phyloP scores from a whole-genome alignment of 2,113 vertebrate genomes.

The Cyprinodon variegatus region DNA sequence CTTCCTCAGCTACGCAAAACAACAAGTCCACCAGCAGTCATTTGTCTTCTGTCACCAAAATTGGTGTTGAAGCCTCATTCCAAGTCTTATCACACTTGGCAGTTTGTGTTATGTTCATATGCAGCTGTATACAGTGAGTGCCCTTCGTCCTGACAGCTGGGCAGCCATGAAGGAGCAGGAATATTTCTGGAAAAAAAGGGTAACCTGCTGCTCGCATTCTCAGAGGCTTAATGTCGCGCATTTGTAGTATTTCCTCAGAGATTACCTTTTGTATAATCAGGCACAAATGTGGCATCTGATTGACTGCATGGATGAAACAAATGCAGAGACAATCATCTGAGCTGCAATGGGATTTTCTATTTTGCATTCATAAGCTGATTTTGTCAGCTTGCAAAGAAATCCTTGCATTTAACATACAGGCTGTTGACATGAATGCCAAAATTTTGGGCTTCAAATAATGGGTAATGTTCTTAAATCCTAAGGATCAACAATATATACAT shows the following conservation, averaged over 20 bases:
- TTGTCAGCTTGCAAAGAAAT: neutral
- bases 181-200: conserved; percentile 44
- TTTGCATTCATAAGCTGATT: neutral
- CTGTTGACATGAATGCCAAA: neutral
- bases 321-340: neutral
- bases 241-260: conserved; percentile 20
- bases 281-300: conserved; percentile 36
- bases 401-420: neutral
- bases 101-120: conserved; percentile 68
- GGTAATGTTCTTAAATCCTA: too few species aligned
- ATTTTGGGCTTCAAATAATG: neutral
- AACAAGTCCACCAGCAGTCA: conserved; percentile 58
- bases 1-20: conserved; percentile 61
- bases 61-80: conserved; percentile 62
- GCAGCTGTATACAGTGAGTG: conserved; percentile 56
- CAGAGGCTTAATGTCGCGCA: conserved; percentile 38
- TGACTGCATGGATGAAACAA: conserved; percentile 34
- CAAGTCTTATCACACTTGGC: conserved; percentile 67
- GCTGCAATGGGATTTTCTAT: neutral
- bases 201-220: conserved; percentile 35
- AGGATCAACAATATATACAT: too few species aligned
- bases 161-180: conserved; percentile 34
- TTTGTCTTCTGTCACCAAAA: conserved; percentile 72
- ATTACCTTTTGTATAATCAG: conserved; percentile 30
- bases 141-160: conserved; percentile 59